Evolutionary conservation across 2,113 vertebrate genomes (phyloP).

Genomic region (Rissa tridactyla): DNA sequence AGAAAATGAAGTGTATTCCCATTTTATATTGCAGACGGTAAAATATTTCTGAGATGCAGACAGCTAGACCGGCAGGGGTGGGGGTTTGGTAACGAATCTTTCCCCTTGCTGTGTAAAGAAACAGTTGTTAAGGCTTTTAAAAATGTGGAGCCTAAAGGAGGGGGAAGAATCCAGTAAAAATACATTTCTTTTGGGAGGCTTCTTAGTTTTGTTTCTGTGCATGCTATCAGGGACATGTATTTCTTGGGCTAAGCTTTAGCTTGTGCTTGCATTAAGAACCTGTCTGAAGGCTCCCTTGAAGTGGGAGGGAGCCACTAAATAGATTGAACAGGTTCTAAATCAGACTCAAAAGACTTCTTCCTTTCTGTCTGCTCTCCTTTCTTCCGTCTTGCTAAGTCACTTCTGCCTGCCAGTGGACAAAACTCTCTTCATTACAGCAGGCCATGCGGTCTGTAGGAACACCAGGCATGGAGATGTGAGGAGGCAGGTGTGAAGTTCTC

Average conservation of each 20-base stretch:
- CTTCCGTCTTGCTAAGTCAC: background rate
- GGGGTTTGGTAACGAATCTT: background rate
- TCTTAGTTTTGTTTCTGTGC: slow-evolving; percentile 31
- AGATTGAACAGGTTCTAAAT: background rate
- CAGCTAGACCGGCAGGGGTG: background rate
- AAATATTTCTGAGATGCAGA: slow-evolving; percentile 59
- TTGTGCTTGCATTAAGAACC: background rate
- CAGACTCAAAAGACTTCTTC: background rate
- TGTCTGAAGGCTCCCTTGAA: background rate
- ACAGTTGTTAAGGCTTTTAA: slow-evolving; percentile 1
- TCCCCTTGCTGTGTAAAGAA: slow-evolving; percentile 12
- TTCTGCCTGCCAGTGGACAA: background rate
- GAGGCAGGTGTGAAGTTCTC: background rate
- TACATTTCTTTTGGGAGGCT: slow-evolving; percentile 66
- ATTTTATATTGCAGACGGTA: slow-evolving; percentile 40
- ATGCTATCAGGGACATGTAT: slow-evolving; percentile 33
- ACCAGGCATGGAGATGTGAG: background rate
- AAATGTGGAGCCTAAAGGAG: slow-evolving; percentile 30
- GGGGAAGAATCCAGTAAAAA: slow-evolving; percentile 62
- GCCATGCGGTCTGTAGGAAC: background rate
- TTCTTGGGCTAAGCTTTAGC: slow-evolving; percentile 4
- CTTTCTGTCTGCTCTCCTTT: background rate
- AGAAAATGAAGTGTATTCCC: slow-evolving; percentile 62
- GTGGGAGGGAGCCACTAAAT: background rate
- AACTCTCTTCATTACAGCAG: background rate